Evolutionary conservation across 2,113 vertebrate species (phyloP).

Genomic region (Pelvicachromis taeniatus): DNA sequence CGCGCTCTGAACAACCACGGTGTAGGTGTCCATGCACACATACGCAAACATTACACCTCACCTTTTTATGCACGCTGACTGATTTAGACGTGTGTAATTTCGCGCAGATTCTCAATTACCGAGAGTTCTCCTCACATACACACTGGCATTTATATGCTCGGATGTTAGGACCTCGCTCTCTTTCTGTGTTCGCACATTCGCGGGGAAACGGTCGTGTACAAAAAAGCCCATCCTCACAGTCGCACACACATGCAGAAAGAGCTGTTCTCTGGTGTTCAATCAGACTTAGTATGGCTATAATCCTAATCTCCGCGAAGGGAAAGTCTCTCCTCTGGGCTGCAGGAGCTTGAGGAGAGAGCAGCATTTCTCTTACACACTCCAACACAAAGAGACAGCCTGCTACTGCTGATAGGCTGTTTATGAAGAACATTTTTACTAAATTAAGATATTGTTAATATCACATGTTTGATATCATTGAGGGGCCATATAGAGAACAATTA

Average conservation of each 20-base stretch:
- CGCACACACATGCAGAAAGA: constrained; percentile 11
- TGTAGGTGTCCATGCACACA: background rate
- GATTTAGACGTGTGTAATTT: constrained; percentile 6
- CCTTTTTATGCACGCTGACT: background rate
- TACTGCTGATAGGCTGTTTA: constrained; percentile 19
- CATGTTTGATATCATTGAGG: constrained; percentile 5
- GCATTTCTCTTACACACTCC: constrained; percentile 9
- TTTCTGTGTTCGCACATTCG: background rate
- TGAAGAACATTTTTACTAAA: constrained; percentile 4
- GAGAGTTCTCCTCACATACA: background rate
- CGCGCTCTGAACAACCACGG: background rate
- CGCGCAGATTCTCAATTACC: background rate
- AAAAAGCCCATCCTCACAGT: background rate
- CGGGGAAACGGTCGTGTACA: background rate
- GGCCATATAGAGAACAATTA: background rate
- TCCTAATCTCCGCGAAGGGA: constrained; percentile 63
- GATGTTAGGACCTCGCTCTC: background rate
- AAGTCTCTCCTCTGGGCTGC: constrained; percentile 38
- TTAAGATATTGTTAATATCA: background rate
- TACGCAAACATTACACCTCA: background rate
- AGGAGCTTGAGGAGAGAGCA: constrained; percentile 25
- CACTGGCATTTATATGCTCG: background rate
- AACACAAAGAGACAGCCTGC: constrained; percentile 35
- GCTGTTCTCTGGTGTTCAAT: constrained; percentile 55
- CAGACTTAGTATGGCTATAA: constrained; percentile 64